phyloP scores from a whole-genome alignment of 2,113 vertebrate genomes.

The Boulengeromyrus knoepffleri region DNA sequence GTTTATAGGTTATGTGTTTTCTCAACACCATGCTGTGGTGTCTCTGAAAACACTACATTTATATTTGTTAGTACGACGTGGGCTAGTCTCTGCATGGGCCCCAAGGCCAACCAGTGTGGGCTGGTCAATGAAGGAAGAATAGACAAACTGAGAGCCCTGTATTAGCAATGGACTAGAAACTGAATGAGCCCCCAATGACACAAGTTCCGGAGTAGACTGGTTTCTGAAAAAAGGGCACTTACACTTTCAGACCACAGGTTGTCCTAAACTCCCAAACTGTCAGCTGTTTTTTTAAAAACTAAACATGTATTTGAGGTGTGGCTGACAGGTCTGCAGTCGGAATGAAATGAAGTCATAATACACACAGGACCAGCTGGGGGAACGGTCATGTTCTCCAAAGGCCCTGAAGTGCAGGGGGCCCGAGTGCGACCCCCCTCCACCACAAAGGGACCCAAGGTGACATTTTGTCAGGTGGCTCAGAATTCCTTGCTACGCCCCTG shows the following conservation, averaged over 20 bases:
- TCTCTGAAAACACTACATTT: neutral
- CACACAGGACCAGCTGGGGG: neutral
- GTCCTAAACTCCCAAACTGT: neutral
- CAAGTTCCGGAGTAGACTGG: neutral
- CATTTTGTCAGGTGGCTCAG: neutral
- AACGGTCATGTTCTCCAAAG: neutral
- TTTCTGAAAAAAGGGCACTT: neutral
- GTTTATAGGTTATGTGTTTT: neutral
- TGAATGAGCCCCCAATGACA: neutral
- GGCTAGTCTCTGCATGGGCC: neutral
- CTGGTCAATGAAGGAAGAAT: neutral
- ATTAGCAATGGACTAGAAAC: neutral
- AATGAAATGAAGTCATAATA: neutral
- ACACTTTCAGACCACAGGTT: neutral
- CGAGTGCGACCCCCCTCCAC: neutral
- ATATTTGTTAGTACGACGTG: neutral
- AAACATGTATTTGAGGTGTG: neutral
- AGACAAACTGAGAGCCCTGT: neutral
- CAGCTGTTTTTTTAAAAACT: neutral
- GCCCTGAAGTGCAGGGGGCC: no score
- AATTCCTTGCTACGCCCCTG: neutral
- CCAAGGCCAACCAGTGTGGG: neutral
- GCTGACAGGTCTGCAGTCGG: neutral
- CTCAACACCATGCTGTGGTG: neutral
- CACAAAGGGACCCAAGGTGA: neutral